phyloP scores from a whole-genome alignment of 2,888 invertebrate species.

The Autographa gamma region DNA sequence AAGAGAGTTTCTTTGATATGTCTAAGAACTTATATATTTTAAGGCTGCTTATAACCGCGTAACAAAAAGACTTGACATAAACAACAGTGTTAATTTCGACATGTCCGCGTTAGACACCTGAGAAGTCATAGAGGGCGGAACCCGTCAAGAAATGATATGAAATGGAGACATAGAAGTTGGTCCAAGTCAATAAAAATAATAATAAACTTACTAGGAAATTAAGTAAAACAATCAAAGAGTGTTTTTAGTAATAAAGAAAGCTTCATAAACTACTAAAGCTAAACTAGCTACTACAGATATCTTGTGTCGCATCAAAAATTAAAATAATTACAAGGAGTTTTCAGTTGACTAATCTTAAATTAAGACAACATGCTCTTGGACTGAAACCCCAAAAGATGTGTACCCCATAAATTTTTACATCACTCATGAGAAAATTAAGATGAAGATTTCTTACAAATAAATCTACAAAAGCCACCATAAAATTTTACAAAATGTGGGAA shows the following conservation, averaged over 20 bases:
- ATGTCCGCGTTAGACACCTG: slow-evolving; percentile 67
- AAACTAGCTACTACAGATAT: not conserved
- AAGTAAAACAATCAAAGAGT: no score
- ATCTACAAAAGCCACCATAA: not conserved
- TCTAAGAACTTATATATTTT: no score
- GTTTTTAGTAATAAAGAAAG: no score
- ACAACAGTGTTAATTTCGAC: slow-evolving; percentile 61
- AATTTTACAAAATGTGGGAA: slow-evolving; percentile 18
- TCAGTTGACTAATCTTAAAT: no score
- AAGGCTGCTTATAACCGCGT: not conserved
- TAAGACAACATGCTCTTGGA: no score
- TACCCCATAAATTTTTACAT: not conserved
- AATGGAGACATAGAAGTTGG: slow-evolving; percentile 65
- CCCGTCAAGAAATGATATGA: slow-evolving; percentile 67
- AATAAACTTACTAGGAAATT: no score
- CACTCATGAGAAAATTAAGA: not conserved
- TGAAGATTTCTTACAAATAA: not conserved
- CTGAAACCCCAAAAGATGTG: no score
- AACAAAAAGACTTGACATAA: slow-evolving; percentile 29
- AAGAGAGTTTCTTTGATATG: no score
- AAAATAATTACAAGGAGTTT: no score
- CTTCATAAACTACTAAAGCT: not conserved
- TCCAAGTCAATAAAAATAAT: slow-evolving; percentile 45
- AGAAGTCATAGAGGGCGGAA: slow-evolving; percentile 66
- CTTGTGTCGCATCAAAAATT: no score